Evolutionary conservation across 2,113 vertebrate genomes (phyloP), one percentile per base, ranked within the genome.

Genomic region (Zosterops japonicus): DNA sequence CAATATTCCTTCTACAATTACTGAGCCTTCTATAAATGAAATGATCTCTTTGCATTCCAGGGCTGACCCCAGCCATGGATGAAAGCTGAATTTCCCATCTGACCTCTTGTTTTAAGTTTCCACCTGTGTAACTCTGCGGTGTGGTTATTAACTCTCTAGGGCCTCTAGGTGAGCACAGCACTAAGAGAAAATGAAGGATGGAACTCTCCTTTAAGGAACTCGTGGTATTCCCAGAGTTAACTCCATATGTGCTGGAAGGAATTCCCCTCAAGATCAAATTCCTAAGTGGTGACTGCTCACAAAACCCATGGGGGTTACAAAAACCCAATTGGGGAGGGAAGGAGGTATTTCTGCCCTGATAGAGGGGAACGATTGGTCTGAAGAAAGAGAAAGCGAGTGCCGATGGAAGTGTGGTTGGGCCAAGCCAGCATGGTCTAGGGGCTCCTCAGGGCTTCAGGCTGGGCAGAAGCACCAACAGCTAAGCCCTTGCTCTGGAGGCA

Each of bases 71-170:
- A 64, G 55, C 56, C 47, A 17, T 3, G n/a, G 75, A 86, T 77
- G 82, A 90, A 94, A 91, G 78, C 56, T 49, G 68, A 69, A 71
- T 91, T 95, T 93, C 91, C 86, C 87, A 74, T 72, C 79, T 49
- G 33, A 86, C 71, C 56, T 68, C 55, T 90, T 96, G 85, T 68
- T 84, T 82, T 83, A 88, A 71, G 18, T 94, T 96, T 93, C 91
- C 52, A 80, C 83, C 68, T 83, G 69, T 76, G 67, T 50, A 59
- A 50, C 46, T 88, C 52, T 67, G 35, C n/a, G 33, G 36, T 49
- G 23, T 53, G 90, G 16, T 12, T 52, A 9, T 87, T 91, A 89
- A 68, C 78, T 72, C 59, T 46, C 16, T 6, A 22, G 64, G 76
- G 41, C 31, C 60, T 25, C 39, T 55, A 74, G 64, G 50, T 49